Conservation (phyloP, 1,140 invertebrate species). For the Sitodiplosis mosellana region DNA sequence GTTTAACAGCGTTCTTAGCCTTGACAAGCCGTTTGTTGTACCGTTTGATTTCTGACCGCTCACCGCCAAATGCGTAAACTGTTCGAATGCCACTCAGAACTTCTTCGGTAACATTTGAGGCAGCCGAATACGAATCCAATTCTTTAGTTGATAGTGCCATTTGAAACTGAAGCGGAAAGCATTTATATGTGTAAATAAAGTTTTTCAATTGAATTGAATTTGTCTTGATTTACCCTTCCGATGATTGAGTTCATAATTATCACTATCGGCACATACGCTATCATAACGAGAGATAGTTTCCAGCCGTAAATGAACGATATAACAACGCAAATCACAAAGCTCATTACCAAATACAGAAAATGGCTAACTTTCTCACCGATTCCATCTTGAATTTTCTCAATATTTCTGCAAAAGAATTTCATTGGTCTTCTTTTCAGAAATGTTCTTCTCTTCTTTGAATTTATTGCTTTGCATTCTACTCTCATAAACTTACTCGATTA, state of each 20-base stretch:
- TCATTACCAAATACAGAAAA: slow-evolving; percentile 47
- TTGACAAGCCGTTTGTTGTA: slow-evolving; percentile 34
- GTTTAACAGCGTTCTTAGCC: slow-evolving; percentile 42
- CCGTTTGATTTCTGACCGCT: slow-evolving; percentile 53
- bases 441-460: neutral
- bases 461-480: neutral
- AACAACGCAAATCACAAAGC: slow-evolving; percentile 42
- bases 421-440: no score
- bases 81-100: slow-evolving; percentile 56
- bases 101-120: slow-evolving; percentile 58
- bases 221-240: slow-evolving; percentile 45
- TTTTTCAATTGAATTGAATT: neutral
- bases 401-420: slow-evolving; percentile 62
- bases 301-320: slow-evolving; percentile 59
- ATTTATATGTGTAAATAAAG: neutral
- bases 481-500: slow-evolving; percentile 50
- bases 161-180: slow-evolving; percentile 40
- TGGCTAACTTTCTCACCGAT: slow-evolving; percentile 74
- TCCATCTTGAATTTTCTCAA: slow-evolving; percentile 70
- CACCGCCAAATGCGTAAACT: slow-evolving; percentile 66
- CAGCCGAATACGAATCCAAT: slow-evolving; percentile 49
- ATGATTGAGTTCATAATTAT: slow-evolving; percentile 45
- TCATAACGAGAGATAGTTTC: slow-evolving; percentile 61
- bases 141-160: slow-evolving; percentile 44
- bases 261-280: slow-evolving; percentile 62